Base-by-base conservation (phyloP, 2,888 invertebrate genomes). In the Cacoxenus indagator region DNA sequence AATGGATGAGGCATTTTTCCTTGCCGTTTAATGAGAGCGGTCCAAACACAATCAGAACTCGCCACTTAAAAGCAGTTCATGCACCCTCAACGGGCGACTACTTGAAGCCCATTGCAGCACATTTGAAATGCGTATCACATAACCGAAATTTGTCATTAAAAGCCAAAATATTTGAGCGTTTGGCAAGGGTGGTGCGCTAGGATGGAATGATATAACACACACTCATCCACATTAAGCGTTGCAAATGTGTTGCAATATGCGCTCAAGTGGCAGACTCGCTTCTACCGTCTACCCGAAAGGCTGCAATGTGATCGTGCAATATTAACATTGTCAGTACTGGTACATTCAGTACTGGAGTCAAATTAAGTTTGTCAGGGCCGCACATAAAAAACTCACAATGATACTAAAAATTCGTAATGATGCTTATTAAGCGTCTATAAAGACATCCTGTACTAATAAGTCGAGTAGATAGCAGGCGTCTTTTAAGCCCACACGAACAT, bases 71-170 rank as follows among this genome's bases (percentile, higher is more conserved):
- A 62, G 48, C 48, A 8, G n/a, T 1, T 11, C 46, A 14, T 4
- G 9, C 37, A 8, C 14, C 14, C 37, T 11, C 37, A 14, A 37
- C 37, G 1, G 8, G 37, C 37, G 37, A 8, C 37, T 14, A 37
- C 37, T 37, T 37, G 9, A 22, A 51, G 51, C 22, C 19, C n/a
- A 11, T 14, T 51, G 51, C 4, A n/a, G 22, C 48, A 17, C 19
- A 51, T 51, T 22, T 22, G 29, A 62, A 61, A 45, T 62, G 43
- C 61, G 45, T 24, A 62, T 43, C 61, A 62, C 45, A 62, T 62
- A 43, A 19, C 45, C 24, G 24, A 43, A 43, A 62, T 62, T 62
- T 62, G 45, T 62, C 61, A 62, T 62, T 62, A 62, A 62, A 62
- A 62, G 61, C 37, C 43, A 45, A 43, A 62, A 62, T 62, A 45